Base-by-base conservation (phyloP, 2,797 vertebrate species). In the Halcyon smyrnensis region DNA sequence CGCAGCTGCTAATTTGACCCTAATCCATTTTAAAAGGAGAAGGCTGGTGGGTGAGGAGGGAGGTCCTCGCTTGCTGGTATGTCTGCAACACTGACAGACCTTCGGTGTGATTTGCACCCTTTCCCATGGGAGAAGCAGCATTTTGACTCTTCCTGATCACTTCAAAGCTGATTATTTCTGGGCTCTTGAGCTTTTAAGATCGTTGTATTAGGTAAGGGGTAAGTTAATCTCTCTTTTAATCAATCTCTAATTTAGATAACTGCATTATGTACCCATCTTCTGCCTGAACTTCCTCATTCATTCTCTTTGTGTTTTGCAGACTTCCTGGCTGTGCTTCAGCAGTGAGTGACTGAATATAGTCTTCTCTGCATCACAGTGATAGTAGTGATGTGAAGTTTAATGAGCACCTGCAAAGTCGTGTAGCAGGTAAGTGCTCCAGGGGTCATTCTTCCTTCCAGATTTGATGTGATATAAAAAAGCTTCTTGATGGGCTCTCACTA, bases 341-440 rank as follows among this genome's bases (percentile, higher is more conserved):
- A 3, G 83, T 14, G 71, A 24, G 23, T 51, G 73, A 70, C 85
- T 77, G 85, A 79, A 20, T 27, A 30, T 5, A 71, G 60, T 67
- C 76, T 73, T 70, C 73, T 77, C 60, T n/a, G 81, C 83, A 39
- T 60, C 37, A 5, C 5, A 0, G 83, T 21, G 75, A 36, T 53
- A 37, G 68, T 8, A 83, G 80, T 84, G 80, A 96, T 96, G 94
- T 50, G 64, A 93, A 79, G 48, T 73, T 94, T 97, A 96, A 96
- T 83, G 86, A 95, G 86, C 75, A 89, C 86, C 80, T 95, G 87
- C 68, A 87, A 87, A 92, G 78, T 79, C 2, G 63, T 71, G 34
- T 90, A 95, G 93, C 83, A 89, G 93, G 93, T 97, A 96, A 95
- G 95, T 89, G 78, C 90, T 92, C 27, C 20, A 23, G 75, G 81